Evolutionary conservation across 2,113 vertebrate genomes (phyloP), one percentile per base, ranked within the genome.

Genomic region (Glareola pratincola): DNA sequence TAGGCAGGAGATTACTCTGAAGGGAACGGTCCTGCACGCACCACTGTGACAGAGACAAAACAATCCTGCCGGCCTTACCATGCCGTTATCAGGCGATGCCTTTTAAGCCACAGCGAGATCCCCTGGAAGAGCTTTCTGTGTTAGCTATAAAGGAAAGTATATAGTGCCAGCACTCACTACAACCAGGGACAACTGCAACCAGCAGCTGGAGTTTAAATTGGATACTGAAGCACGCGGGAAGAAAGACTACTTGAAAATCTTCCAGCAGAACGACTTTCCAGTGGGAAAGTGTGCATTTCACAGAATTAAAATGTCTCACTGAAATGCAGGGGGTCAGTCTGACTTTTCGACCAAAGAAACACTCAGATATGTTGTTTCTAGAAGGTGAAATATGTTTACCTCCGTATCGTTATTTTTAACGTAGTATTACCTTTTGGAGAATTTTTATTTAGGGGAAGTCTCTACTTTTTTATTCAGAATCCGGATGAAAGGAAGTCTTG

Each of bases 161-260:
- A 67, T 24, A 66, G 53, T 79, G 57, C 53, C 84, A 83, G 67
- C 19, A 10, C 71, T 92, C 10, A 1, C 84, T 93, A 47, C 47
- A 87, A 43, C 39, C 68, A 85, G 63, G 60, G 71, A 88, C 69
- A 23, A 62, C 86, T 53, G 2, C 81, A 83, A 54, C 74, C 94
- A 91, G 87, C 95, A 97, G 89, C 95, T 96, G 93, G 80, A 96
- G 81, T 95, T 85, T 91, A 78, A 96, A 94, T 54, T 77, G 87
- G 84, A 71, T 88, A 64, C 84, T 83, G 41, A 79, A 80, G 84
- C 77, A 88, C 47, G 78, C 1, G 0, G 81, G 80, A 94, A 91
- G 66, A 94, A 94, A 89, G 63, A 63, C 86, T 63, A 53, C 77
- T 90, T 97, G 96, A 96, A 95, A 91, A 63, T 63, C 66, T 73